Base-by-base conservation (phyloP, 2,113 vertebrate species). In the Pipra filicauda region DNA sequence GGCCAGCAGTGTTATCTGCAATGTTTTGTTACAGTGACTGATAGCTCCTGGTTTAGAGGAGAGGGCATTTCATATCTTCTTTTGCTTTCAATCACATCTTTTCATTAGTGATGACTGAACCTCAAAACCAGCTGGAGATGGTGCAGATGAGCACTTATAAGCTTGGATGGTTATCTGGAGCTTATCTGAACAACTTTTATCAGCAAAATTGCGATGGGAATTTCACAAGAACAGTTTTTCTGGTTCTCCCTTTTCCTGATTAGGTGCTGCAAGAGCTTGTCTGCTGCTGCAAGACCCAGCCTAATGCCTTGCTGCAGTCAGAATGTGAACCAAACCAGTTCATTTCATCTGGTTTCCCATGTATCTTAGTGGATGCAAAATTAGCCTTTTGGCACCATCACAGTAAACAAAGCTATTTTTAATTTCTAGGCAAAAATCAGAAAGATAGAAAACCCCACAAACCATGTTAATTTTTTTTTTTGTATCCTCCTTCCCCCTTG, bases 21-120 rank as follows among this genome's bases (percentile, higher is more conserved):
- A 24, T 65, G 82, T 59, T 96, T 94, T 91, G 82, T 88, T 93
- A 55, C 65, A 78, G 65, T 35, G 52, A 85, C 31, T n/a, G 88
- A 91, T 86, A 95, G 83, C 88, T 96, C 19, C 57, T 66, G 86
- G 9, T 78, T 80, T 89, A 94, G 76, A 88, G 61, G 65, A 94
- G 75, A 96, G 83, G 57, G 57, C 83, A 89, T 67, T 93, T 91
- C 61, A 65, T 78, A 91, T 90, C 79, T 67, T 49, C 93, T 54
- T 78, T 43, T 85, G 78, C 83, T 93, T 94, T 96, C 83, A 89
- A 76, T 92, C 91, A 78, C 75, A 81, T 89, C 92, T 91, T 95
- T 94, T 95, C 86, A 96, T 93, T 96, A 91, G 92, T 15, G 52
- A 92, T 91, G 95, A 58, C 79, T 80, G 89, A 94, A 89, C 93